These are phyloP conservation scores for Strix aluco DNA, from an alignment of 2,113 vertebrate genomes.

Conservation along the genomic window DNA sequence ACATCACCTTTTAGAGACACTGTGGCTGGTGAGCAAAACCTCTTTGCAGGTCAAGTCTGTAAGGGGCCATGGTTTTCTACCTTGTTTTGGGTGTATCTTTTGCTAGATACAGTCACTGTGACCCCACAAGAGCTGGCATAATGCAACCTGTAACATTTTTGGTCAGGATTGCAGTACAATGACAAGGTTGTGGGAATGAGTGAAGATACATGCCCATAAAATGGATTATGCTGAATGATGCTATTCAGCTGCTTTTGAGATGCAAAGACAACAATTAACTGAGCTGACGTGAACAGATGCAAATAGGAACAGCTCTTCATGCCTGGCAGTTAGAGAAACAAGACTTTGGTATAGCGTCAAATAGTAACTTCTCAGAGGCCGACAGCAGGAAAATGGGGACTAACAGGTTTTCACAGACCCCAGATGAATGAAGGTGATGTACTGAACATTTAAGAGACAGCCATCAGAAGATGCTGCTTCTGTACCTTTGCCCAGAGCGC, in stretches of 20 bases:
- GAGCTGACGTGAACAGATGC: background rate
- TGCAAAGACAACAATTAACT: conserved; percentile 20
- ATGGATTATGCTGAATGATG: background rate
- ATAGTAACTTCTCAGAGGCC: background rate
- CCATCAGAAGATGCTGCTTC: background rate
- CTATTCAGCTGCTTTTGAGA: conserved; percentile 1
- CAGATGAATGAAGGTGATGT: background rate
- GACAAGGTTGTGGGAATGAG: background rate
- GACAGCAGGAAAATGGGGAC: background rate
- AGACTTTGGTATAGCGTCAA: background rate
- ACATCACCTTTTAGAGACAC: background rate
- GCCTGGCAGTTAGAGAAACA: background rate
- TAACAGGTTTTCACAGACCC: background rate
- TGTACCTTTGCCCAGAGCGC: background rate
- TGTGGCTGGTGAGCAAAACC: background rate
- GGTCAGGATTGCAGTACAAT: accelerated
- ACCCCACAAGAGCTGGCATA: background rate
- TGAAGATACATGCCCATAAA: background rate
- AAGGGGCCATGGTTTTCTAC: background rate
- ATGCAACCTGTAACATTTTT: background rate
- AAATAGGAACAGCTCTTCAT: background rate
- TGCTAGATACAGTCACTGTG: background rate
- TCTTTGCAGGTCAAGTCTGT: background rate
- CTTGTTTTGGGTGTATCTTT: background rate
- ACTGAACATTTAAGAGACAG: background rate